Base-by-base conservation (phyloP, 2,888 invertebrate genomes). In the Oligia latruncula region DNA sequence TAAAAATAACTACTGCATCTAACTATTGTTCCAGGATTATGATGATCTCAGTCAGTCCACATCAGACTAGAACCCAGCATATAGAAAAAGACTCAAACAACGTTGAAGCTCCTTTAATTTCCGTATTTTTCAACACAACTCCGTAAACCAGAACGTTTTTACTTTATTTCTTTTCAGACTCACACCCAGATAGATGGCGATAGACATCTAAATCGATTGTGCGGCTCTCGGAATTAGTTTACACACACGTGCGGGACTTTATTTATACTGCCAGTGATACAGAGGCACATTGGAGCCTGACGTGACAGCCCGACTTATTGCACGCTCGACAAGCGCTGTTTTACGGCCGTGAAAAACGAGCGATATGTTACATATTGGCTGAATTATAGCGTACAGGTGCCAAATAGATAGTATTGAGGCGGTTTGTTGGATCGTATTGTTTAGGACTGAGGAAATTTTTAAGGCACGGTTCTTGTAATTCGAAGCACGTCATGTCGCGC, bases 291-390 rank as follows among this genome's bases (percentile, higher is more conserved):
- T 65, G 86, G 66, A 72, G 73, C 62, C 75, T 85, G 87, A 76
- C 85, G 88, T 81, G 86, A 81, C 85, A 77, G 72, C 13, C 9
- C 70, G 88, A 87, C 88, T 85, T 81, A 86, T 86, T 87, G 88
- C 81, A 62, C 85, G 74, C 62, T 70, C 74, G 76, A 85, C 76
- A 85, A 80, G n/a, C 81, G 52, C 68, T 75, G 73, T 78, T 81
- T 86, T 81, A 77, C 35, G 67, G 52, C 58, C 85, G 55, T 87
- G 81, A 81, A 86, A 86, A 87, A 84, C 78, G 81, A 78, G 66
- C 46, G 65, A 66, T 84, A 67, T 84, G 13, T 49, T 49, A 83
- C 78, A 78, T 75, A 74, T 84, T 73, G 80, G 23, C 68, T 77
- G 74, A 68, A 70, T 74, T 72, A 84, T 77, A 87, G 40, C 46